Conservation (phyloP, 1,140 invertebrate genomes). For the Drosophila nebulosa region DNA sequence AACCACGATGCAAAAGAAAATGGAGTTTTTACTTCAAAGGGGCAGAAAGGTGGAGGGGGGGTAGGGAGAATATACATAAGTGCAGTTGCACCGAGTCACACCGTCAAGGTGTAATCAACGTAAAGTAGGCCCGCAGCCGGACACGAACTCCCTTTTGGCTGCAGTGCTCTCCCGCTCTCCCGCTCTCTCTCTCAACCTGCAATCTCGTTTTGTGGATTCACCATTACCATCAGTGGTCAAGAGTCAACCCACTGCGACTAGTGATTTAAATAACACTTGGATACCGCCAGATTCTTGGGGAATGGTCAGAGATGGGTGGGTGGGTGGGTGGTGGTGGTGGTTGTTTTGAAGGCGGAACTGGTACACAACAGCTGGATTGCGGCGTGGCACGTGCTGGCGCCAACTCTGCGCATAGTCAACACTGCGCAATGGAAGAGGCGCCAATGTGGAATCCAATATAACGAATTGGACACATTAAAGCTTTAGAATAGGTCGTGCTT, state of each 20-base stretch:
- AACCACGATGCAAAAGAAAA: not conserved
- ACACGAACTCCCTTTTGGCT: not conserved
- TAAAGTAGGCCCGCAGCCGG: not conserved
- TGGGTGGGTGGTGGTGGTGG: not conserved
- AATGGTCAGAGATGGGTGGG: not conserved
- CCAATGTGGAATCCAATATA: conserved; percentile 43
- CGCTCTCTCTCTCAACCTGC: not conserved
- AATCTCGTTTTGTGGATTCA: conserved; percentile 10
- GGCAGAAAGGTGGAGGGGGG: not conserved
- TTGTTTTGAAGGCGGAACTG: conserved; percentile 24
- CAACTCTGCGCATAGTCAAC: conserved; percentile 57
- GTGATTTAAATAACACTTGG: conserved; percentile 59
- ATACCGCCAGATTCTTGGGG: not conserved
- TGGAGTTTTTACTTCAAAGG: conserved; percentile 19
- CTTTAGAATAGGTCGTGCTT: conserved; percentile 69
- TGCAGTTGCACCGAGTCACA: conserved; percentile 23
- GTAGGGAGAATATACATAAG: not conserved
- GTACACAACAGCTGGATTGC: conserved; percentile 58
- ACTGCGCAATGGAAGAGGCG: conserved; percentile 61
- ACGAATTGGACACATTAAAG: conserved; percentile 26
- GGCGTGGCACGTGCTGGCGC: conserved; percentile 69
- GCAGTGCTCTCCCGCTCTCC: too few relatives aligned
- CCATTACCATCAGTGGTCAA: conserved; percentile 49
- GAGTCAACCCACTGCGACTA: conserved; percentile 57
- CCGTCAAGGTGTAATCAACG: not conserved